Base-by-base conservation (phyloP, 2,113 vertebrate genomes). In the Saccopteryx bilineata region DNA sequence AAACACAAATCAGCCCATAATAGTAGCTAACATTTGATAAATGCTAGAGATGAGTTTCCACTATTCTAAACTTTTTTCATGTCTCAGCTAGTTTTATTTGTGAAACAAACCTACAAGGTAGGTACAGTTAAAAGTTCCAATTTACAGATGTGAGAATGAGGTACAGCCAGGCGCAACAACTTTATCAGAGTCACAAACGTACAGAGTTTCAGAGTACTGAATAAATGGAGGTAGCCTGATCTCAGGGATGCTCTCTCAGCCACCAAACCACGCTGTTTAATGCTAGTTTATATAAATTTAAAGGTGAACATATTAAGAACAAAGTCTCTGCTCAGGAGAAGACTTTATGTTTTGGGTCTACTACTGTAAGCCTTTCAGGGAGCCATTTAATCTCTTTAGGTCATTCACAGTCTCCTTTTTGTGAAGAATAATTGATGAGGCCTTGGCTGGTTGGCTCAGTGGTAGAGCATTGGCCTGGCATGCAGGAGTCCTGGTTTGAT, bases 81-180 rank as follows among this genome's bases (percentile, higher is more conserved):
- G 9, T 84, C 39, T 39, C 33, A 21, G 81, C 12, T 90, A 74
- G 17, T 52, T 96, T 79, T 86, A 83, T 86, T 26, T 86, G 4
- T 71, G 31, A 66, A 75, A 71, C 78, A 52, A 56, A 60, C 9
- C 9, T 54, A 8, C 23, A 24, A 76, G 12, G 19, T 68, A 63
- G 48, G 48, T 69, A 63, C 21, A 56, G 9, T 50, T 58, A 81
- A 21, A 39, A 85, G 68, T 56, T 76, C 9, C 12, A 46, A 58
- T 69, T 92, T 79, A 58, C 24, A 39, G 50, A 39, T 94, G 19
- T 87, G 48, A 87, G 96, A 80, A 87, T 48, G 52, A 87, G 71
- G 31, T 46, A 60, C 11, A 65, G 31, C 84, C 46, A 80, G 26
- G 11, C 61, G 28, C 66, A 90, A 60, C 15, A 48, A 46, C 3